Conservation (phyloP, 2,888 invertebrate genomes). For the Nowickia ferox region DNA sequence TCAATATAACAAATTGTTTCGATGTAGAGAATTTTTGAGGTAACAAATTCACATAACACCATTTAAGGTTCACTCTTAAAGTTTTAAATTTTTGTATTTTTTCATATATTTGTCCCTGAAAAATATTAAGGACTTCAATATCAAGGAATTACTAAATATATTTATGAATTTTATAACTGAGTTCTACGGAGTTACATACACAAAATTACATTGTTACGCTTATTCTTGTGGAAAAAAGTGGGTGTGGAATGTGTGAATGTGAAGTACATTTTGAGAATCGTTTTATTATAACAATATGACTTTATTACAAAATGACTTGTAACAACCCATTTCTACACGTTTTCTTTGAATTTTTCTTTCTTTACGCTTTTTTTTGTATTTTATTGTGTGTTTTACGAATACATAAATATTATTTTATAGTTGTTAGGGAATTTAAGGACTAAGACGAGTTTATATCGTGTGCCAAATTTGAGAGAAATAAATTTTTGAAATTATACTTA, state of each 20-base stretch:
- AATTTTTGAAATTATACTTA: too few relatives aligned
- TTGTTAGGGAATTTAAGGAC: not conserved
- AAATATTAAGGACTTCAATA: not conserved
- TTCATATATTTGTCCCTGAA: not conserved
- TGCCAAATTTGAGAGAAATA: too few relatives aligned
- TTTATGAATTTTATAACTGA: constrained; percentile 24
- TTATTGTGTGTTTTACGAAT: constrained; percentile 44
- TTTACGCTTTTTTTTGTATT: not conserved
- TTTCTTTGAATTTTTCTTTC: constrained; percentile 7
- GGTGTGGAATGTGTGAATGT: constrained; percentile 38
- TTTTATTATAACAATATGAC: constrained; percentile 62
- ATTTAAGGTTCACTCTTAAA: too few relatives aligned
- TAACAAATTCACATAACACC: too few relatives aligned
- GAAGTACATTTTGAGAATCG: constrained; percentile 39
- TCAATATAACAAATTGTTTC: too few relatives aligned
- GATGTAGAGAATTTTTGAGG: too few relatives aligned
- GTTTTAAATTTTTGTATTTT: not conserved
- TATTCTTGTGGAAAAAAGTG: not conserved
- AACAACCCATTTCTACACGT: constrained; percentile 54
- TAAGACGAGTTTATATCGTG: not conserved
- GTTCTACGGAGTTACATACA: not conserved
- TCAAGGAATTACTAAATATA: not conserved
- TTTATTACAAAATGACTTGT: constrained; percentile 65
- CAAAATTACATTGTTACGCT: not conserved
- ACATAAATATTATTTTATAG: constrained; percentile 49